Base-by-base conservation (phyloP, 2,113 vertebrate genomes). In the Lophotis ruficrista region DNA sequence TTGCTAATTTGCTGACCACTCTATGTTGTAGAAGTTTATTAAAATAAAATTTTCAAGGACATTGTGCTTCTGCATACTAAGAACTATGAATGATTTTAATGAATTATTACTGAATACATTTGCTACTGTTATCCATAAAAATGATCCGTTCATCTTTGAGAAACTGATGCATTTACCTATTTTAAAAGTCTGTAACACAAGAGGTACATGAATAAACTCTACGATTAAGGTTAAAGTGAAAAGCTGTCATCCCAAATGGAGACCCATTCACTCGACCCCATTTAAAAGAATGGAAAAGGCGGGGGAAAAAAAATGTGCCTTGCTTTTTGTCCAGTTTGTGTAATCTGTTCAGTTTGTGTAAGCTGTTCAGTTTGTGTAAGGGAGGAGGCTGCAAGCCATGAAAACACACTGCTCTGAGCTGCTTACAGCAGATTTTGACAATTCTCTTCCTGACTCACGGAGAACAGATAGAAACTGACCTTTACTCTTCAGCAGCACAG, bases 1-100 rank as follows among this genome's bases (percentile, higher is more conserved):
- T 93, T 80, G 96, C 17, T 61, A 25, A 89, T 57, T 72, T 85
- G 21, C 45, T 83, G 66, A 90, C 10, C 35, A 48, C 64, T 9
- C 24, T 43, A 72, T 7, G 3, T 38, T 73, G 21, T 8, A 41
- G 33, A 50, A 57, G 41, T 35, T 94, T 87, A 48, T 81, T 83
- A 31, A 85, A 80, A 75, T 16, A 78, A 60, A 51, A 65, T 43
- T 75, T 90, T 37, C 72, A 61, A 75, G 33, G 64, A 41, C 23
- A 23, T 64, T 65, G 80, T 37, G 69, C 57, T 71, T 87, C 53
- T 68, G 50, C 12, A 71, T 45, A 25, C 24, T 14, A 45, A 83
- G 23, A 83, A 57, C 60, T 78, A 57, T 10, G 50, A 94, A 73
- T 31, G 2, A 83, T n/a, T 88, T 79, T 54, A 70, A 78, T 53